Evolutionary conservation across 2,797 vertebrate genomes (phyloP).

Genomic region (Gymnopithys bicolor): DNA sequence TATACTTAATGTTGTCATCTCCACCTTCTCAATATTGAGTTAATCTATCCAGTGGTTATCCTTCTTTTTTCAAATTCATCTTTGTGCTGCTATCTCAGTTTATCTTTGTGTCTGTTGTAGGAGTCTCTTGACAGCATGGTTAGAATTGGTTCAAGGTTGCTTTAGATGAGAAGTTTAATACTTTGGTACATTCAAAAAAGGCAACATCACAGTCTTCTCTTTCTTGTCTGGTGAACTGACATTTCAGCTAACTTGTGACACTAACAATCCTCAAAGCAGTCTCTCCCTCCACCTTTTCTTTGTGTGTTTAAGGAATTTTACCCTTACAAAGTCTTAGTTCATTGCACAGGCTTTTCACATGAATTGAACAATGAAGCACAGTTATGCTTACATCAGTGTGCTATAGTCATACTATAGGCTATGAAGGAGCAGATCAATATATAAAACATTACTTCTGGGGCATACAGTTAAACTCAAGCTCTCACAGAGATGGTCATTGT

Average conservation of each 20-base stretch:
- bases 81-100: not conserved
- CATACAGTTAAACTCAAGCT: not conserved
- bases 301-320: not conserved
- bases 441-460: not conserved
- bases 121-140: not conserved
- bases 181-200: not conserved
- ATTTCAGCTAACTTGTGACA: not conserved
- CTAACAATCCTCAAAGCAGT: not conserved
- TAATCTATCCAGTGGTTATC: not conserved
- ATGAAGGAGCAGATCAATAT: not conserved
- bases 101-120: not conserved
- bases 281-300: not conserved
- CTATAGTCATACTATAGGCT: too few relatives aligned
- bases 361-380: not conserved
- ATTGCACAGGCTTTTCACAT: not conserved
- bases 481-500: fast-evolving
- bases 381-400: not conserved
- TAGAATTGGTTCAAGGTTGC: not conserved
- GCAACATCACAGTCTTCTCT: not conserved
- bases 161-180: not conserved
- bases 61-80: not conserved
- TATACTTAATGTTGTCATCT: not conserved
- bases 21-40: not conserved
- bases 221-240: not conserved
- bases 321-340: not conserved